Evolutionary conservation across 2,797 vertebrate genomes (phyloP).

Genomic region (Lepus oiostolus): DNA sequence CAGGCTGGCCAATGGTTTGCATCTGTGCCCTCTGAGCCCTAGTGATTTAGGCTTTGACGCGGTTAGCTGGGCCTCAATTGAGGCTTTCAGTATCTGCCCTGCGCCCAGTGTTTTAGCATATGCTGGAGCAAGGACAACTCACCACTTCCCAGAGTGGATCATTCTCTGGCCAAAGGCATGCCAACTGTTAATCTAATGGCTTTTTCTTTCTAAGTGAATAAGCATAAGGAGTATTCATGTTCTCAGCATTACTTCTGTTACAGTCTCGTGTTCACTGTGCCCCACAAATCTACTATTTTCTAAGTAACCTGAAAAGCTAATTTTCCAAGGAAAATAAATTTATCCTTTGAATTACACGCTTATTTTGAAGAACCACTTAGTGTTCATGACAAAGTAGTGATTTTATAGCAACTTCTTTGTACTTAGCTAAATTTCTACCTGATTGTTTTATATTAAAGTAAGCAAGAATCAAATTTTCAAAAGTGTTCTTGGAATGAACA

Average conservation of each 20-base stretch:
- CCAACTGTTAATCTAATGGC: not conserved
- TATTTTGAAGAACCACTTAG: slow-evolving; percentile 19
- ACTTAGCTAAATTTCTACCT: not conserved
- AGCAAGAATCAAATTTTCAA: not conserved
- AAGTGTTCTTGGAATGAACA: not conserved
- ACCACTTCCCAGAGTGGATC: not conserved
- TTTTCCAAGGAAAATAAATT: slow-evolving; percentile 57
- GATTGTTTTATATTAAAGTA: slow-evolving; percentile 1
- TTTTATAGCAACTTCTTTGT: not conserved
- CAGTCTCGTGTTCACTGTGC: not conserved
- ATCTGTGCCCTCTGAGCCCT: not conserved
- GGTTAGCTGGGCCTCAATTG: too few relatives aligned
- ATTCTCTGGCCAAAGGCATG: not conserved
- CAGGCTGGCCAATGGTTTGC: not conserved
- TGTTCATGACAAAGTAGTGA: not conserved
- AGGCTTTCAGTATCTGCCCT: not conserved
- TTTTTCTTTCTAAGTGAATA: not conserved
- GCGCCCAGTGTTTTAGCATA: not conserved
- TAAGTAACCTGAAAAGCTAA: slow-evolving; percentile 42
- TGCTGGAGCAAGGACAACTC: not conserved
- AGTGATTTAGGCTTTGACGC: not conserved
- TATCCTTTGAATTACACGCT: slow-evolving; percentile 20
- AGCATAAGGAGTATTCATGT: not conserved
- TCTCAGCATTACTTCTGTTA: not conserved
- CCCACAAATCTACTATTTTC: slow-evolving; percentile 25